These are phyloP conservation scores for Drosophila peninsularis DNA, from an alignment of 2,888 invertebrate genomes.

Conservation along the genomic window DNA sequence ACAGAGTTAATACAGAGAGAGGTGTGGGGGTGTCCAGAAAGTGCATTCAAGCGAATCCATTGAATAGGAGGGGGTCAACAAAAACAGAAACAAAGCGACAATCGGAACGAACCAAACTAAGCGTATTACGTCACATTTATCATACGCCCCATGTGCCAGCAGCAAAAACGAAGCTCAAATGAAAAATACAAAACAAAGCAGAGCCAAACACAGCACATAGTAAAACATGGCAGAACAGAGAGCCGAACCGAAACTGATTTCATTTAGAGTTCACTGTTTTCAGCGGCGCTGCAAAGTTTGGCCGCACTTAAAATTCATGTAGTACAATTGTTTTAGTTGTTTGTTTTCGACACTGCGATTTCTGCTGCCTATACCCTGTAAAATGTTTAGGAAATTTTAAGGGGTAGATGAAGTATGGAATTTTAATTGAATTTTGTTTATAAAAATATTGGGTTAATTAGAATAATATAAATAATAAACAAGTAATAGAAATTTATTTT, in stretches of 20 bases:
- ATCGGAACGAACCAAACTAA: constrained; percentile 34
- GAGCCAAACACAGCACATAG: background rate
- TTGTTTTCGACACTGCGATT: constrained; percentile 25
- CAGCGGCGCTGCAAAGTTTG: constrained; percentile 29
- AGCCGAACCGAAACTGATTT: constrained; percentile 39
- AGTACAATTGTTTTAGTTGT: constrained; percentile 50
- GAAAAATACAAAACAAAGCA: background rate
- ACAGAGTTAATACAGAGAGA: constrained; percentile 23
- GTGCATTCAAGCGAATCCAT: constrained; percentile 68
- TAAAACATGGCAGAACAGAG: constrained; percentile 22
- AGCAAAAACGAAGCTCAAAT: constrained; percentile 35
- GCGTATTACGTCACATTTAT: constrained; percentile 65
- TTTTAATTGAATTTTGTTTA: no score
- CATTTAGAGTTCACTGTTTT: constrained; percentile 45
- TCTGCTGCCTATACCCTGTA: constrained; percentile 18
- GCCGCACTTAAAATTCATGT: constrained; percentile 61
- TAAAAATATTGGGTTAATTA: background rate
- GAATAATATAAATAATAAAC: background rate
- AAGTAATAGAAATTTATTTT: background rate
- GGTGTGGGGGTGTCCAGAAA: constrained; percentile 27
- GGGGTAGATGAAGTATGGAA: background rate
- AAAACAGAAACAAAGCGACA: constrained; percentile 28
- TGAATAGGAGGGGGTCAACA: constrained; percentile 60
- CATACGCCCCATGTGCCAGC: constrained; percentile 65
- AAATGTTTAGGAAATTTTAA: accelerated